Evolutionary conservation across 2,797 vertebrate genomes (phyloP).

Genomic region (Scolopax bukidnonensis): DNA sequence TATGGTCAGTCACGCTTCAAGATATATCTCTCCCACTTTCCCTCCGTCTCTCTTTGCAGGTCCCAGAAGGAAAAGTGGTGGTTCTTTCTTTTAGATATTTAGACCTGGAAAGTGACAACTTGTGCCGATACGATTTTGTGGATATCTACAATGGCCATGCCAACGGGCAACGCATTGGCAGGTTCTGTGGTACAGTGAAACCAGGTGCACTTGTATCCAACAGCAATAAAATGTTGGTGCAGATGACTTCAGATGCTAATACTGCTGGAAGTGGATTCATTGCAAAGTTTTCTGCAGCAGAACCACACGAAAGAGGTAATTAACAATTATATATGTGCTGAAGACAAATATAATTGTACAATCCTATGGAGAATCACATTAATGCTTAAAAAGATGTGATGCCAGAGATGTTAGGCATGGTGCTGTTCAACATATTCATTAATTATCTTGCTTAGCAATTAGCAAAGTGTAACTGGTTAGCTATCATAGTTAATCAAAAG

Average conservation of each 20-base stretch:
- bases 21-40: not conserved
- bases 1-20: not conserved
- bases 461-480: not conserved
- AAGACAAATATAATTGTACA: not conserved
- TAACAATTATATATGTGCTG: not conserved
- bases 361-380: not conserved
- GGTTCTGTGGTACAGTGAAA: slow-evolving; percentile 94
- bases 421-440: not conserved
- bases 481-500: not conserved
- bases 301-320: slow-evolving; percentile 93
- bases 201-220: slow-evolving; percentile 93
- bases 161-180: slow-evolving; percentile 89
- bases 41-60: slow-evolving; percentile 75
- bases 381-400: not conserved
- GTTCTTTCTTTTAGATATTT: slow-evolving; percentile 92
- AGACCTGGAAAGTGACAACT: slow-evolving; percentile 92
- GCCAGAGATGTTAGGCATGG: not conserved
- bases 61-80: slow-evolving; percentile 93
- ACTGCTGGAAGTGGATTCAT: slow-evolving; percentile 96
- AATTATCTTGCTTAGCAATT: not conserved
- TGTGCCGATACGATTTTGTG: slow-evolving; percentile 96
- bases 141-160: slow-evolving; percentile 91
- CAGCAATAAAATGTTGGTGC: slow-evolving; percentile 95
- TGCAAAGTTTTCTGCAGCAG: slow-evolving; percentile 91
- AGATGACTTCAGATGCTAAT: slow-evolving; percentile 97